A percentile compares a stretch with the other conserved stretches of the same genome.
Evolutionary conservation across 2,888 invertebrate species (phyloP).

Genomic region (Andrena flavipes): DNA sequence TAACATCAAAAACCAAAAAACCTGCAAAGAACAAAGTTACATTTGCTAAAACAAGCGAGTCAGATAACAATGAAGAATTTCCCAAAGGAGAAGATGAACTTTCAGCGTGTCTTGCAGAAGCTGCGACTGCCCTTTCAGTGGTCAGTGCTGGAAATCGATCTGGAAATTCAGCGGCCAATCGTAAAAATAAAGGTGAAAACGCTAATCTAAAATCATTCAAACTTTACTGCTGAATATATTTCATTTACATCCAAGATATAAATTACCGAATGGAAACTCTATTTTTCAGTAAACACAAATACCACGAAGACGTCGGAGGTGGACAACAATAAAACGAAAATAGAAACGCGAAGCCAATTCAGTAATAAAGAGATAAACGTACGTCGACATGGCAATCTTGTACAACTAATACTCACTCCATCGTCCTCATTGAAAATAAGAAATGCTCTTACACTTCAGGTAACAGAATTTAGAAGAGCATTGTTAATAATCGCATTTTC

Average conservation of each 20-base stretch:
- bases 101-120: slow-evolving; percentile 82
- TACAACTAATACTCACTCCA: slow-evolving; percentile 88
- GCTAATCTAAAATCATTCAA: slow-evolving; percentile 16
- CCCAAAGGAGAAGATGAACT: slow-evolving; percentile 79
- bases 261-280: neutral
- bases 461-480: slow-evolving; percentile 71
- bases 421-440: slow-evolving; percentile 87
- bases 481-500: neutral
- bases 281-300: slow-evolving; percentile 70
- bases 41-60: slow-evolving; percentile 69
- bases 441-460: slow-evolving; percentile 88
- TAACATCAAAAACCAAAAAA: slow-evolving; percentile 77
- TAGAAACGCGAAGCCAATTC: slow-evolving; percentile 75
- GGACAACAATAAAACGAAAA: slow-evolving; percentile 74
- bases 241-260: neutral
- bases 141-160: slow-evolving; percentile 70
- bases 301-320: slow-evolving; percentile 59
- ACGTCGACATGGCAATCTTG: slow-evolving; percentile 87
- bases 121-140: slow-evolving; percentile 81
- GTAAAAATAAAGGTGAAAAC: slow-evolving; percentile 76
- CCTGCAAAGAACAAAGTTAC: slow-evolving; percentile 75
- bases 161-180: slow-evolving; percentile 66
- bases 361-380: slow-evolving; percentile 87
- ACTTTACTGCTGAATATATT: neutral
- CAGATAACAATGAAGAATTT: slow-evolving; percentile 68